Base-by-base conservation (phyloP, 2,113 vertebrate genomes). In the Parotia lawesii region DNA sequence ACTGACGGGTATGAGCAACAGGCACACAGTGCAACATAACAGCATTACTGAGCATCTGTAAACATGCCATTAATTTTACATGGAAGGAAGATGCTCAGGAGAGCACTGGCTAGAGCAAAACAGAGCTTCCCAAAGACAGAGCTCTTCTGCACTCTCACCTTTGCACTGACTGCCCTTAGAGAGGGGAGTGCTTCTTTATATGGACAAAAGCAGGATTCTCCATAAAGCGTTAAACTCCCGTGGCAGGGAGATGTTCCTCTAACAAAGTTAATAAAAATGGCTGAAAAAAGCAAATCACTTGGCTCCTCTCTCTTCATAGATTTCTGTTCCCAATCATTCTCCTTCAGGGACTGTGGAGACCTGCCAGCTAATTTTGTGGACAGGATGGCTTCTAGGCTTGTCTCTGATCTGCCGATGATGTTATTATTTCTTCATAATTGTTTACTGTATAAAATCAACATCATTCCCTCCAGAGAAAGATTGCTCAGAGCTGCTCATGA, bases 371-470 rank as follows among this genome's bases (percentile, higher is more conserved):
- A 93, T 94, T 86, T 73, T 84, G 83, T 37, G 72, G 83, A 90
- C 79, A 93, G 51, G 69, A 94, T 78, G 64, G 73, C 84, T 93
- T 95, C 80, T 80, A 93, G 69, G 91, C 89, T 90, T 87, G 76
- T 40, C 37, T 92, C 86, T 96, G 90, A 95, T 93, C 80, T 92
- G 73, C 50, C 5, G 25, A 94, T 76, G 37, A 94, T 93, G 56
- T 62, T 92, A 78, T 96, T 95, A 92, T 95, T 96, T 96, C 96
- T 93, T 95, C 83, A 60, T 95, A 94, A 93, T 90, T 96, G 69
- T 93, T 94, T 96, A 94, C 85, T 86, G 87, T 74, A 90, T 69
- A 93, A 96, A 95, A 76, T 87, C 85, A 93, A 74, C 85, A 94
- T 80, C 56, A 67, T 69, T 81, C 69, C 88, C 93, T 95, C 94